phyloP scores from a whole-genome alignment of 2,797 vertebrate genomes.

The Xiphophorus birchmanni region DNA sequence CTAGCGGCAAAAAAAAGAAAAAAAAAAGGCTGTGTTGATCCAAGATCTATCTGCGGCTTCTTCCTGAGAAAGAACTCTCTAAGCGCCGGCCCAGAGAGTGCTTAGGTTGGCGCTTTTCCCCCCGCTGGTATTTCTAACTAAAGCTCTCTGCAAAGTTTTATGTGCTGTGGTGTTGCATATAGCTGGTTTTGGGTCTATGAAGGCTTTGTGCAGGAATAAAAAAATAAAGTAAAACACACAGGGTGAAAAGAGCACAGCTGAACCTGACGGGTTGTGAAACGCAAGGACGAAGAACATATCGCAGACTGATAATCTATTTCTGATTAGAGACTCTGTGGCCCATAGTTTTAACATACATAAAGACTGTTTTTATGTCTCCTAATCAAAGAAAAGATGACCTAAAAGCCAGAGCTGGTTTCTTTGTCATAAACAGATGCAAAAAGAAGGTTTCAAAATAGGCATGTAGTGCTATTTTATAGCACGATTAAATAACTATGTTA shows the following conservation, averaged over 20 bases:
- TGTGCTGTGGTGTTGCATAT: constrained; percentile 23
- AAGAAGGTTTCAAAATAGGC: not conserved
- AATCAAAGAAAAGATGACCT: not conserved
- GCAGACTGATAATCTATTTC: not conserved
- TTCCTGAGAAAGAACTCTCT: constrained; percentile 47
- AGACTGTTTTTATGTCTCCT: not conserved
- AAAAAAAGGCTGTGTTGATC: constrained; percentile 50
- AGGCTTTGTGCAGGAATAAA: constrained; percentile 40
- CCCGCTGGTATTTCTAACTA: constrained; percentile 42
- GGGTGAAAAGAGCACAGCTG: not conserved
- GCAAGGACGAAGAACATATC: not conserved
- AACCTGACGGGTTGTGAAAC: not conserved
- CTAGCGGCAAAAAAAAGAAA: constrained; percentile 6
- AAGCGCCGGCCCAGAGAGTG: constrained; percentile 49
- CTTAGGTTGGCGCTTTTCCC: constrained; percentile 59
- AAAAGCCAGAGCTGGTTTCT: not conserved
- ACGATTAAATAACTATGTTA: too few species aligned
- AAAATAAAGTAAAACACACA: not conserved
- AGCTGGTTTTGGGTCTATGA: constrained; percentile 46
- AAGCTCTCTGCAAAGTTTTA: constrained; percentile 46
- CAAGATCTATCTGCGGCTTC: constrained; percentile 68
- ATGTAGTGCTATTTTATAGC: too few species aligned
- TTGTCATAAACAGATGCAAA: not conserved
- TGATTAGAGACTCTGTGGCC: not conserved
- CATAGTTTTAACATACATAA: not conserved